These are phyloP conservation scores for Selene dorsalis DNA, from an alignment of 2,797 vertebrate genomes.

Conservation along the genomic window DNA sequence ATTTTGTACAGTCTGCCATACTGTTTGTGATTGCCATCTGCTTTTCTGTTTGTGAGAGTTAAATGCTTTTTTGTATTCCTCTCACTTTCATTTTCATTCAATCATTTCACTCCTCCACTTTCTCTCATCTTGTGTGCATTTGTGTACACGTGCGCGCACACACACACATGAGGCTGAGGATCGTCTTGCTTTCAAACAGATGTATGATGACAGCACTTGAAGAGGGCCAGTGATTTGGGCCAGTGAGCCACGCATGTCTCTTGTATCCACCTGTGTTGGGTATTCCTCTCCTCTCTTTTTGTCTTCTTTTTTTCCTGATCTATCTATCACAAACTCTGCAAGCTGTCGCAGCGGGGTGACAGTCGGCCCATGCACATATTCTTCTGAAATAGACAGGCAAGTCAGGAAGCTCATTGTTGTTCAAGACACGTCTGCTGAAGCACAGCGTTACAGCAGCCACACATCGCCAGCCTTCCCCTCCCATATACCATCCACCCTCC, in stretches of 20 bases:
- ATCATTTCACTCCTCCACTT: constrained; percentile 19
- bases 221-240: constrained; percentile 78
- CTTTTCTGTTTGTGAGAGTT: constrained; percentile 16
- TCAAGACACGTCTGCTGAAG: constrained; percentile 74
- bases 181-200: constrained; percentile 69
- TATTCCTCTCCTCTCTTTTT: constrained; percentile 60
- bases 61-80: constrained; percentile 18
- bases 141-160: constrained; percentile 16
- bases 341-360: constrained; percentile 74
- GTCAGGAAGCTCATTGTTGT: constrained; percentile 75
- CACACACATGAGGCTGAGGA: constrained; percentile 19
- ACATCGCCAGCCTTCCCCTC: constrained; percentile 54
- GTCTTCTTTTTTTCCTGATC: constrained; percentile 63
- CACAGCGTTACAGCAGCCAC: constrained; percentile 54
- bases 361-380: constrained; percentile 61
- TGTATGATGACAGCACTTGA: constrained; percentile 79
- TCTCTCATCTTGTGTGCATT: background rate
- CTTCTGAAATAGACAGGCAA: constrained; percentile 73
- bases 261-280: constrained; percentile 64
- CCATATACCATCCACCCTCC: constrained; percentile 45
- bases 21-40: constrained; percentile 53
- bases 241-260: constrained; percentile 74
- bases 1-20: constrained; percentile 10
- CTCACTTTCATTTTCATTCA: constrained; percentile 40
- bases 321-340: constrained; percentile 79